Evolutionary conservation across 2,113 vertebrate genomes (phyloP), one percentile per base, ranked within the genome.

Genomic region (Seriola rivoliana): DNA sequence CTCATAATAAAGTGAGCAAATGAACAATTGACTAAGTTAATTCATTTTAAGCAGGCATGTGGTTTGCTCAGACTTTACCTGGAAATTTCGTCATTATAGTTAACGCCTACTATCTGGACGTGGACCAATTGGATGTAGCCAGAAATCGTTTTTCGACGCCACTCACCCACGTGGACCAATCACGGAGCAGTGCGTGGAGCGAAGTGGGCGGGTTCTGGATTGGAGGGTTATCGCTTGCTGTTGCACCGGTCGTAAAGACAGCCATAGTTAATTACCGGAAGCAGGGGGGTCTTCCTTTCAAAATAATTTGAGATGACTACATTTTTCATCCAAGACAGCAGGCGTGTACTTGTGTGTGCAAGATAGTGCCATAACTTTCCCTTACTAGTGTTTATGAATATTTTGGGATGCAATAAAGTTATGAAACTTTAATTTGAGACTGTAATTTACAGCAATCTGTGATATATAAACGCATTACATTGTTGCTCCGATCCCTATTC

Each of bases 111-210:
- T 69, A 25, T 69, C 81, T 91, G 64, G 36, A 95, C 95, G 95
- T 95, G 95, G 93, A 93, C 93, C 91, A 95, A 95, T 95, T 21
- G 60, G 38, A 72, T 71, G 23, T 3, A 60, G 72, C 36, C 77
- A 90, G 87, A 85, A 66, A 16, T 46, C 29, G 1, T 23, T 62
- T 80, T 50, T 29, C 34, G 12, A 44, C 60, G 77, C 78, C 79
- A 64, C 77, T 81, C 71, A 74, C 62, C 58, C 67, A 94, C 95
- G 95, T 96, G 95, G 93, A 93, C 95, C 94, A 94, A 96, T 95
- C 89, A 89, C 10, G 16, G 29, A 0, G 36, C 50, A 76, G 62
- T 88, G 82, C 93, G 93, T 90, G 83, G 77, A 64, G 3, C 2
- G 3, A n/a, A 44, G 42, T 81, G 71, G 95, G 94, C 82, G 89